phyloP scores from a whole-genome alignment of 1,140 invertebrate genomes.

The Caerostris darwini region DNA sequence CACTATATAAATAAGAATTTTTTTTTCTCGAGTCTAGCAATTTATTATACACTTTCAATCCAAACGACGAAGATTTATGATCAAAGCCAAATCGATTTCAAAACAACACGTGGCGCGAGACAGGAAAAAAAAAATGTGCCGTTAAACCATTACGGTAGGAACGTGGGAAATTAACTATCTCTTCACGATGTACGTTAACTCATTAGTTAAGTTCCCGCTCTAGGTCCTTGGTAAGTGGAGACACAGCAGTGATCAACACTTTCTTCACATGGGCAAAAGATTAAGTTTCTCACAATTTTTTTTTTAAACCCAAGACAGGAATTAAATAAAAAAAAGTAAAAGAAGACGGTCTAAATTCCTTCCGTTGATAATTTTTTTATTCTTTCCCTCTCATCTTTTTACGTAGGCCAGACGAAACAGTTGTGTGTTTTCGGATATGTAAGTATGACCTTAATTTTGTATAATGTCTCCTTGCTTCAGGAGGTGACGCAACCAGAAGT shows the following conservation, averaged over 20 bases:
- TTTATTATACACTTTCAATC: too few species aligned
- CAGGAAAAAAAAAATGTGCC: neutral
- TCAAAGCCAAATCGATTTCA: too few species aligned
- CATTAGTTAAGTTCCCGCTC: conserved; percentile 28
- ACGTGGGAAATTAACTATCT: conserved; percentile 6
- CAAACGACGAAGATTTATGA: too few species aligned
- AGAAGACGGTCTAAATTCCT: conserved; percentile 19
- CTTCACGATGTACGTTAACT: neutral
- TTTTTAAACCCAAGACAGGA: too few species aligned
- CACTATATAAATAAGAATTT: too few species aligned
- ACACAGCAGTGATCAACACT: neutral
- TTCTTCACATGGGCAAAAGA: conserved; percentile 31
- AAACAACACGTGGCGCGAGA: neutral
- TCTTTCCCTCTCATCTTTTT: conserved; percentile 3
- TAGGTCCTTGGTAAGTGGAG: conserved; percentile 16
- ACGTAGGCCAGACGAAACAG: conserved; percentile 38
- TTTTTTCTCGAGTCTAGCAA: too few species aligned
- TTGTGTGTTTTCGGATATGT: conserved; percentile 15
- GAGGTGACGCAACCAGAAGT: conserved; percentile 13
- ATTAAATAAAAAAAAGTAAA: too few species aligned
- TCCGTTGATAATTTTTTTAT: conserved; percentile 17
- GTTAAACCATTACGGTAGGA: neutral
- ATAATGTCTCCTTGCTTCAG: neutral
- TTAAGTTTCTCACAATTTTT: neutral
- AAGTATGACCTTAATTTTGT: conserved; percentile 29